A percentile compares a stretch with the other conserved stretches of the same genome.
phyloP scores from a whole-genome alignment of 2,113 vertebrate genomes.

The Xiphophorus couchianus region DNA sequence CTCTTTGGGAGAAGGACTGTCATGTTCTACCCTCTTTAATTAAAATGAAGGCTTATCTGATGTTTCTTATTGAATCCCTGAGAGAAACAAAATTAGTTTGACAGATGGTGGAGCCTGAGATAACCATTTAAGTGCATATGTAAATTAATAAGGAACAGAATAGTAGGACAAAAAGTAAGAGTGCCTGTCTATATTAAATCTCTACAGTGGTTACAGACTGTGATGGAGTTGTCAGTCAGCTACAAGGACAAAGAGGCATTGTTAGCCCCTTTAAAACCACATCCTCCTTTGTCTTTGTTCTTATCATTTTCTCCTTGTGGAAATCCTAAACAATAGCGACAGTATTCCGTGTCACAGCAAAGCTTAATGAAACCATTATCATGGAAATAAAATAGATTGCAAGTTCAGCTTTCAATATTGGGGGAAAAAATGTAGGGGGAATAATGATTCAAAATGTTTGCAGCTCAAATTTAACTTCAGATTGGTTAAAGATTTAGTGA shows the following conservation, averaged over 20 bases:
- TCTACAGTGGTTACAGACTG: slow-evolving; percentile 41
- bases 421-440: neutral
- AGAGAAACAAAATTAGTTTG: slow-evolving; percentile 24
- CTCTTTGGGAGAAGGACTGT: slow-evolving; percentile 27
- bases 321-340: slow-evolving; percentile 6
- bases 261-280: slow-evolving; percentile 29
- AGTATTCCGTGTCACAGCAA: slow-evolving; percentile 4
- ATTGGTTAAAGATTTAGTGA: slow-evolving; percentile 16
- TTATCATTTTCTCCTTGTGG: neutral
- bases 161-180: neutral
- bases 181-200: slow-evolving; percentile 5
- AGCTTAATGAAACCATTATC: neutral
- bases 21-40: slow-evolving; percentile 32
- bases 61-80: slow-evolving; percentile 24
- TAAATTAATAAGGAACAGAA: slow-evolving; percentile 35
- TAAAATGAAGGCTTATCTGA: slow-evolving; percentile 55
- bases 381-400: neutral
- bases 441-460: neutral
- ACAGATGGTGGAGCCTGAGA: slow-evolving; percentile 18
- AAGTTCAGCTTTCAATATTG: neutral
- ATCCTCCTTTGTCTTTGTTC: slow-evolving; percentile 18
- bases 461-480: slow-evolving; percentile 15
- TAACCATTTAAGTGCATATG: slow-evolving; percentile 12
- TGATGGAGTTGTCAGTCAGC: slow-evolving; percentile 47
- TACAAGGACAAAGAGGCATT: slow-evolving; percentile 22